Conservation (phyloP, 2,888 invertebrate genomes). For the Heteromurus nitidus region DNA sequence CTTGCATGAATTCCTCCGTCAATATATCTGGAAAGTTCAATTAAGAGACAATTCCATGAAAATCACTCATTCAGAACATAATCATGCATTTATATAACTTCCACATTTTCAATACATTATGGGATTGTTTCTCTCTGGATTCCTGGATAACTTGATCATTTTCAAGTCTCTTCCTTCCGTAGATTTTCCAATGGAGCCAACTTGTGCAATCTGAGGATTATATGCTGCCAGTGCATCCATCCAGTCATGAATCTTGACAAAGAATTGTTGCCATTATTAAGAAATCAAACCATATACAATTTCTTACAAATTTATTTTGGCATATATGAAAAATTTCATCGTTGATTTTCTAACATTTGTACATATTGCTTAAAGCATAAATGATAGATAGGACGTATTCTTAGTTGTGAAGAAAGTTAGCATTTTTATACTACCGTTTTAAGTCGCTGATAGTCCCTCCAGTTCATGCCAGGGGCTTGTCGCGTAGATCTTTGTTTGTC, state of each 20-base stretch:
- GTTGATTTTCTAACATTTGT: too few relatives aligned
- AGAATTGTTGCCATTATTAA: too few relatives aligned
- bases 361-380: not conserved
- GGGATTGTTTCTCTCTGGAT: constrained; percentile 74
- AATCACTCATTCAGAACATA: too few relatives aligned
- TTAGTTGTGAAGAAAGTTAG: not conserved
- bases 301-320: not conserved
- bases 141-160: constrained; percentile 75
- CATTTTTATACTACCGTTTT: constrained; percentile 52
- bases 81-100: too few relatives aligned
- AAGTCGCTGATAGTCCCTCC: constrained; percentile 70
- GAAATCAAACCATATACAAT: not conserved
- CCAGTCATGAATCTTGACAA: constrained; percentile 70
- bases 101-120: too few relatives aligned
- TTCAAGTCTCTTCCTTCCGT: constrained; percentile 74
- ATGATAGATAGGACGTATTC: not conserved
- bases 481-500: constrained; percentile 63
- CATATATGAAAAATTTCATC: not conserved
- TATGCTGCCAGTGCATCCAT: constrained; percentile 73
- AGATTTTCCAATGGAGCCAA: constrained; percentile 74
- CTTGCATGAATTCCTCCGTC: constrained; percentile 77
- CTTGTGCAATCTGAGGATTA: constrained; percentile 72
- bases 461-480: constrained; percentile 71
- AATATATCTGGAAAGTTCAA: constrained; percentile 73
- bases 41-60: too few relatives aligned